These are phyloP conservation scores for Odontothrips loti DNA, from an alignment of 2,888 invertebrate genomes.

Conservation along the genomic window DNA sequence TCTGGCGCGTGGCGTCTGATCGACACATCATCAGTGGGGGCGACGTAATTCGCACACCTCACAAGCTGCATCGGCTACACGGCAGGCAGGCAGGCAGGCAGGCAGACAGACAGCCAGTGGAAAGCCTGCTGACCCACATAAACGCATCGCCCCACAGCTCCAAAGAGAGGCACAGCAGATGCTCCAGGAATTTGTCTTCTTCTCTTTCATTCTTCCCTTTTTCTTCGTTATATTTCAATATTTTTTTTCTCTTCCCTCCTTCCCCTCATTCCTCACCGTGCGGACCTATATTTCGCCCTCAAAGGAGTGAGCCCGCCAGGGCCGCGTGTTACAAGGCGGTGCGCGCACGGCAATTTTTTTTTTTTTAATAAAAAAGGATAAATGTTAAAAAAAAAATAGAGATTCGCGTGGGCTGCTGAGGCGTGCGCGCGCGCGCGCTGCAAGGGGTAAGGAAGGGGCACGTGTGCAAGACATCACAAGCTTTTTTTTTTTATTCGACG, in stretches of 20 bases:
- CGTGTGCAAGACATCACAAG: not conserved
- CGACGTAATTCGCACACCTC: not conserved
- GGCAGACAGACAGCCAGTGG: too few relatives aligned
- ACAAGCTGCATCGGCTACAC: not conserved
- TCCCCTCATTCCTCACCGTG: not conserved
- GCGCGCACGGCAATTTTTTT: too few relatives aligned
- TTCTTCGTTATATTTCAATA: too few relatives aligned
- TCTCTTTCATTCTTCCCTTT: not conserved
- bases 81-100: too few relatives aligned
- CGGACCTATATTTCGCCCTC: not conserved
- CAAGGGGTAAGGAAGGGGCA: not conserved
- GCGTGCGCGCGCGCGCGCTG: not conserved
- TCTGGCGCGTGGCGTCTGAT: not conserved
- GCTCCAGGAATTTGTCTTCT: constrained; percentile 11
- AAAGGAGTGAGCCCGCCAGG: constrained; percentile 15
- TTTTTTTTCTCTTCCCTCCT: not conserved
- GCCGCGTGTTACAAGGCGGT: too few relatives aligned
- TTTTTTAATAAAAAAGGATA: too few relatives aligned
- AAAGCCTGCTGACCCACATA: too few relatives aligned
- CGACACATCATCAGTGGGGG: not conserved
- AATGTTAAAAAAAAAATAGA: too few relatives aligned
- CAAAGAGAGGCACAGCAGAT: not conserved
- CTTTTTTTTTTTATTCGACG: not conserved
- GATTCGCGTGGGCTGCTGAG: not conserved
- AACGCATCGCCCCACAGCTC: too few relatives aligned